These are phyloP conservation scores for Ophiothrix spiculata DNA, from an alignment of 35 echinoderm and acorn worm genomes.

Conservation along the genomic window DNA sequence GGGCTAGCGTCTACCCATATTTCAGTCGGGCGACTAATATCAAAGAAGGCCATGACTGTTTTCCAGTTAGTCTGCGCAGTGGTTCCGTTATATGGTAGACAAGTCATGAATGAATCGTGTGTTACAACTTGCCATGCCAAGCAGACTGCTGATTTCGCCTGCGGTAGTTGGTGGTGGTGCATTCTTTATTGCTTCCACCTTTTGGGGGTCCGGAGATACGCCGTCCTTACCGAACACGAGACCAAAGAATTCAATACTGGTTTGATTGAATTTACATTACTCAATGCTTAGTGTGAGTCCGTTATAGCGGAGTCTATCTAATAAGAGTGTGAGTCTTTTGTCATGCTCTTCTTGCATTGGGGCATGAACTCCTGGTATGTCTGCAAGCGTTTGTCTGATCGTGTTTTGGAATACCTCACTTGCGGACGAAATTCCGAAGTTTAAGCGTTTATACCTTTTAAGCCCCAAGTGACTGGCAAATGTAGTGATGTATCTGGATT, in stretches of 20 bases:
- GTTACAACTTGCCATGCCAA: constrained; percentile 53
- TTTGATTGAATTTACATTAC: constrained; percentile 60
- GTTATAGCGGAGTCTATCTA: constrained; percentile 18
- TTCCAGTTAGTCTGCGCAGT: constrained; percentile 32
- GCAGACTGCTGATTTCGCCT: constrained; percentile 36
- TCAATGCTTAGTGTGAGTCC: constrained; percentile 40
- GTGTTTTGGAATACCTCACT: constrained; percentile 20
- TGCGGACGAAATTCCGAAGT: neutral
- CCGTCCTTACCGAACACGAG: constrained; percentile 34
- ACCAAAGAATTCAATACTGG: constrained; percentile 52
- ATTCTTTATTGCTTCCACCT: constrained; percentile 38
- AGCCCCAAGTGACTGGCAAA: constrained; percentile 52
- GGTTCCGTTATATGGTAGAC: constrained; percentile 42
- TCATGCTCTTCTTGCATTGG: constrained; percentile 18
- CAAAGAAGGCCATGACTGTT: constrained; percentile 36
- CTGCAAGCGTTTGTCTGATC: constrained; percentile 41
- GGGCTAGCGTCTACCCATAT: constrained; percentile 54
- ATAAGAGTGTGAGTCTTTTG: neutral
- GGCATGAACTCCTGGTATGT: constrained; percentile 24
- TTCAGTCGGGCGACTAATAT: constrained; percentile 25
- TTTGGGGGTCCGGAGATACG: constrained; percentile 53
- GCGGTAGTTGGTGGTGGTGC: constrained; percentile 29
- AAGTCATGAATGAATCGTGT: constrained; percentile 44
- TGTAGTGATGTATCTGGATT: constrained; percentile 54
- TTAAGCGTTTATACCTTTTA: constrained; percentile 36